Base-by-base conservation (phyloP, 2,888 invertebrate genomes). In the Ceratothoa steindachneri region DNA sequence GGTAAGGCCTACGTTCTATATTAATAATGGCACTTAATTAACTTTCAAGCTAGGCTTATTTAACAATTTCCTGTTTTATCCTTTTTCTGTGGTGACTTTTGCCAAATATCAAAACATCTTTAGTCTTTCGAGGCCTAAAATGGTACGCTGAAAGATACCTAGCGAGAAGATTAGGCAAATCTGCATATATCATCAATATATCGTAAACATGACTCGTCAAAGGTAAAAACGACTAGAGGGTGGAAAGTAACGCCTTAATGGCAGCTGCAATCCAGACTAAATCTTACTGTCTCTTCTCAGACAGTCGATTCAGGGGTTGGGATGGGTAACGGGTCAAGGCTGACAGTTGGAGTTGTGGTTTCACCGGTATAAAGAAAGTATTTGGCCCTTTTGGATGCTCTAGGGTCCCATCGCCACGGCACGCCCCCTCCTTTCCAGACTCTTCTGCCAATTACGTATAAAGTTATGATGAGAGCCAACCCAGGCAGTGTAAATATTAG, bases 401-500 rank as follows among this genome's bases (percentile, higher is more conserved):
- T 65, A 19, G 79, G 76, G 66, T 79, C 75, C 79, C 79, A 79
- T 24, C 75, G 67, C 75, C 75, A 79, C 19, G 74, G 79, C 1
- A 76, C 75, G n/a, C 76, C 79, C n/a, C 79, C 79, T n/a, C 79
- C 79, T 30, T 72, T 67, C 75, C 76, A 79, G 28, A 79, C 74
- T 51, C 70, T 66, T 51, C 75, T 69, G n/a, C 72, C 79, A 53
- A 79, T 79, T 29, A 79, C 53, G 41, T 79, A 79, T 1, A 79
- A 68, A 1, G 79, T 79, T 12, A 79, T 72, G 0, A 79, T 76
- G 22, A 79, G 51, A 1, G 76, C 79, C 51, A 79, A 69, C n/a
- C 79, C 79, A 1, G 79, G 79, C 27, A 79, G 29, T 7, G 76
- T 76, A 30, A 79, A 79, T 9, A 79, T 55, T 28, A 79, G 72